phyloP scores from a whole-genome alignment of 2,888 invertebrate genomes.

The Cinara cedri region DNA sequence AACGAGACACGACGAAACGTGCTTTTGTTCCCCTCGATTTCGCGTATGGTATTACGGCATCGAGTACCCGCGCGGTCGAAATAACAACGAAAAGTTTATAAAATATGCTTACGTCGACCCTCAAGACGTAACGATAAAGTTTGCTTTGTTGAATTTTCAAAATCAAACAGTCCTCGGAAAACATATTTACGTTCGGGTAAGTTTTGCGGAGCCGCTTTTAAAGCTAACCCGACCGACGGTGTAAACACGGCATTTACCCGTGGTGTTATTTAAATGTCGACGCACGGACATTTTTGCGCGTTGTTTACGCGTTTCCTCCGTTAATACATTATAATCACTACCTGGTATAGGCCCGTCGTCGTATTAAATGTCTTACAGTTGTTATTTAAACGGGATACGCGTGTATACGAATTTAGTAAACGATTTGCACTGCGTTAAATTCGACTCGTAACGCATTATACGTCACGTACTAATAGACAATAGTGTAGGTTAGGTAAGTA shows the following conservation, averaged over 20 bases:
- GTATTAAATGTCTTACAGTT: not conserved
- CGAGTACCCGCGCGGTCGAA: not conserved
- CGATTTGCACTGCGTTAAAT: too few species aligned
- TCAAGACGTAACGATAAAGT: conserved; percentile 20
- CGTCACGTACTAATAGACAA: too few species aligned
- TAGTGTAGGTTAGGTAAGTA: too few species aligned
- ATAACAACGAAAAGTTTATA: conserved; percentile 17
- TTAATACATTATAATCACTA: not conserved
- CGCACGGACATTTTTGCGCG: not conserved
- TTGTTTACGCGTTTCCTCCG: not conserved
- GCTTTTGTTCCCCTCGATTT: not conserved
- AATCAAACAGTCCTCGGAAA: conserved; percentile 8
- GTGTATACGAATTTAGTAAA: not conserved
- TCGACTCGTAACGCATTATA: too few species aligned
- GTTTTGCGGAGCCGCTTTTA: conserved; percentile 1
- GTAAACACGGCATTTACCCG: not conserved
- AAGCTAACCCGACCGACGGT: not conserved
- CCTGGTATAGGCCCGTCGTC: not conserved
- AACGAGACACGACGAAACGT: not conserved
- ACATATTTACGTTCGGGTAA: conserved; percentile 10
- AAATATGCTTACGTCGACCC: not conserved
- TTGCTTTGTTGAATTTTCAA: conserved; percentile 18
- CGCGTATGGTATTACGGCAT: not conserved
- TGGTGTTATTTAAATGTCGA: not conserved
- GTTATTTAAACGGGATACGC: not conserved